Conservation (phyloP, 2,113 vertebrate species). For the Heterotis niloticus region DNA sequence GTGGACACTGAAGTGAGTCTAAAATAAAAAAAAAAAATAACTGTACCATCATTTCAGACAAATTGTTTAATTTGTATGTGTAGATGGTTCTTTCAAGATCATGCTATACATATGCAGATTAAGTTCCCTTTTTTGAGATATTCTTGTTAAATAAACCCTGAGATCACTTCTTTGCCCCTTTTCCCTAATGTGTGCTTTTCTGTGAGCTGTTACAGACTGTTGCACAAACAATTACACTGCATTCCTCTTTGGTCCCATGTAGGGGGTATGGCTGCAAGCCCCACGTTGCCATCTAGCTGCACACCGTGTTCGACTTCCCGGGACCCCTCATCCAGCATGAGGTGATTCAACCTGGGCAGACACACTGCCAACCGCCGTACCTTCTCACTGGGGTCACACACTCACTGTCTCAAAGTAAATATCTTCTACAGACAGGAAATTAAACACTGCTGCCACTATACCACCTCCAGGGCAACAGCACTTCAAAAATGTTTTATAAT, state of each 20-base stretch:
- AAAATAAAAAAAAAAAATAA: too few species aligned
- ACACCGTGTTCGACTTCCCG: conserved; percentile 81
- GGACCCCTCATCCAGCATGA: conserved; percentile 89
- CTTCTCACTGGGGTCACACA: neutral
- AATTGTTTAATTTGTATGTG: too few species aligned
- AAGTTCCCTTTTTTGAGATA: too few species aligned
- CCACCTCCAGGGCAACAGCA: neutral
- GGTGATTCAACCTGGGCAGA: conserved; percentile 67
- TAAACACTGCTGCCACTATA: neutral
- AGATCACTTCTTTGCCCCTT: too few species aligned
- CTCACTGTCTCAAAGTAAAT: neutral
- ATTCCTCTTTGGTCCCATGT: neutral
- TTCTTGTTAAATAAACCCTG: too few species aligned
- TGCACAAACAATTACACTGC: neutral
- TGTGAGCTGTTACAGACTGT: neutral
- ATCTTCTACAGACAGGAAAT: conserved; percentile 4
- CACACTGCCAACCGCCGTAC: neutral
- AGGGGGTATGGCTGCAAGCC: conserved; percentile 66
- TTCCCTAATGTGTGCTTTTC: neutral
- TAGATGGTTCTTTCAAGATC: too few species aligned
- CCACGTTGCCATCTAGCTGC: conserved; percentile 87
- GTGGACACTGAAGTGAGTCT: too few species aligned
- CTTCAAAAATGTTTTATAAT: too few species aligned
- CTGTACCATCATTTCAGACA: too few species aligned
- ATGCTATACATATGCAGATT: too few species aligned